Percentiles rank a stretch among this genome's conserved stretches.
Conservation (phyloP, 2,797 vertebrate genomes). For the Geotrypetes seraphini region DNA sequence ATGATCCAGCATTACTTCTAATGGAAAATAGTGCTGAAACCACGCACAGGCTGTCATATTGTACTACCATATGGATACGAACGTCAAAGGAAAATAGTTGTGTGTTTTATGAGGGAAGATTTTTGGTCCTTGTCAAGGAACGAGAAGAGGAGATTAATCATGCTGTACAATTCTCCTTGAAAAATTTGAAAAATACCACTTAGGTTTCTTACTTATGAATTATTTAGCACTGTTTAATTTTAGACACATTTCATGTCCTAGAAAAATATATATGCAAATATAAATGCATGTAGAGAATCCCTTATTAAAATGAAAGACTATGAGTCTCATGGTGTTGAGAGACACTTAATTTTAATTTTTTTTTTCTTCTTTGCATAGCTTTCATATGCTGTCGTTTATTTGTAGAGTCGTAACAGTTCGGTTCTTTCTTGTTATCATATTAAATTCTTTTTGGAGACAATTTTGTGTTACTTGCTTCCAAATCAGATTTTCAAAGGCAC, state of each 20-base stretch:
- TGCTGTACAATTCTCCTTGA: constrained; percentile 7
- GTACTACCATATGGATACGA: background rate
- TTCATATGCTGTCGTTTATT: no score
- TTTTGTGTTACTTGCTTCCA: no score
- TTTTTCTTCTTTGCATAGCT: no score
- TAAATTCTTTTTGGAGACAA: no score
- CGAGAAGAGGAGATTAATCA: constrained; percentile 6
- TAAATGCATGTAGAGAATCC: constrained; percentile 6
- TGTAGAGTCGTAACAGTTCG: no score
- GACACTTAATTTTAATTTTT: no score
- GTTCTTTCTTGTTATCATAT: no score
- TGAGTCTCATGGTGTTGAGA: no score
- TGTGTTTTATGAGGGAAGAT: constrained; percentile 8
- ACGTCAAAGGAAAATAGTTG: constrained; percentile 10
- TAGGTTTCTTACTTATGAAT: constrained; percentile 5
- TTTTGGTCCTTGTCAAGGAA: constrained; percentile 9
- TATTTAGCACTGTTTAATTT: constrained; percentile 3
- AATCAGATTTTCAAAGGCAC: no score
- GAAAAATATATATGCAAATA: constrained; percentile 1
- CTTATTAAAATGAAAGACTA: no score
- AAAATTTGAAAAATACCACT: background rate
- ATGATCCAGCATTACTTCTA: constrained; percentile 17
- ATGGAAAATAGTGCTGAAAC: constrained; percentile 15
- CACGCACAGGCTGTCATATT: no score
- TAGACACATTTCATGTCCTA: constrained; percentile 10